phyloP scores from a whole-genome alignment of 2,797 vertebrate species.

The Chelidonichthys spinosus region DNA sequence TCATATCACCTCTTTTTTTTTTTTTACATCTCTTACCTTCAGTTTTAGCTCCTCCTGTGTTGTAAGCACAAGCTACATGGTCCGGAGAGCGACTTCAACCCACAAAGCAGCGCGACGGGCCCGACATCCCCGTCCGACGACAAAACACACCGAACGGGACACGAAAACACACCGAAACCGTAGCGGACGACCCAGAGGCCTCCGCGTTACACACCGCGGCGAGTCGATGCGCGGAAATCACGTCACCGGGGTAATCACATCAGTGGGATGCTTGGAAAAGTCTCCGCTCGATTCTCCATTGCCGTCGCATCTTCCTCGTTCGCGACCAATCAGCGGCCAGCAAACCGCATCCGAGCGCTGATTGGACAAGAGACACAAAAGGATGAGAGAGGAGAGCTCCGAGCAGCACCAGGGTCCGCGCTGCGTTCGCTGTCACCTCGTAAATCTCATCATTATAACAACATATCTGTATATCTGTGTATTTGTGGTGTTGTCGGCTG shows the following conservation, averaged over 20 bases:
- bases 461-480: neutral
- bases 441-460: rapidly evolving
- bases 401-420: slow-evolving; percentile 26
- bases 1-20: neutral
- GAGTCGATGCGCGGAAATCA: neutral
- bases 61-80: slow-evolving; percentile 55
- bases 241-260: slow-evolving; percentile 12
- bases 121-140: slow-evolving; percentile 55
- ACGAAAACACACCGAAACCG: too few species aligned
- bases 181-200: rapidly evolving
- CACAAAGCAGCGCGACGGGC: slow-evolving; percentile 49
- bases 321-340: slow-evolving; percentile 66
- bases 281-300: slow-evolving; percentile 50
- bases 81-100: slow-evolving; percentile 61
- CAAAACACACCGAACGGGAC: slow-evolving; percentile 3
- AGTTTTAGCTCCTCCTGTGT: slow-evolving; percentile 30
- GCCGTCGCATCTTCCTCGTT: slow-evolving; percentile 76
- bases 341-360: slow-evolving; percentile 31
- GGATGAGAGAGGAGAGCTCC: slow-evolving; percentile 67
- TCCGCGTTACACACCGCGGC: neutral
- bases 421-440: slow-evolving; percentile 15
- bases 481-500: neutral
- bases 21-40: slow-evolving; percentile 53
- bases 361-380: slow-evolving; percentile 76
- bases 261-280: slow-evolving; percentile 42